Evolutionary conservation across 2,888 invertebrate species (phyloP), one percentile per base, ranked within the genome.

Genomic region (Zygaena filipendulae): DNA sequence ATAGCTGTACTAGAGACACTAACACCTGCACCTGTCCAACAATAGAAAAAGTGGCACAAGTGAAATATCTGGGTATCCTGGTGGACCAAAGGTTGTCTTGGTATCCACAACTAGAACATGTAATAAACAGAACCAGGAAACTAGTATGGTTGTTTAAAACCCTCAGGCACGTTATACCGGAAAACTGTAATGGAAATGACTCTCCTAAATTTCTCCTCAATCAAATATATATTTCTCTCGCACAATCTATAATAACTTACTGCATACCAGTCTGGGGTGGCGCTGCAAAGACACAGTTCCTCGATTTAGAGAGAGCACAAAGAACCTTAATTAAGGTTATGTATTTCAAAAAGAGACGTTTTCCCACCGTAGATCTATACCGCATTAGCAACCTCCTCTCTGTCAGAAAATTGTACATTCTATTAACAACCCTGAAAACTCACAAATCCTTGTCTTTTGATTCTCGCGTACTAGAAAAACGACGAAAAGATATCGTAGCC

Each of bases 211-310:
- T 29, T 10, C 13, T 29, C 2, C 23, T 33, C 11, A 21, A 23
- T 7, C 11, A 23, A 29, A 31, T 33, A 14, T 36, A 33, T 19
- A 19, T 27, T 6, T 21, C 21, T 22, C 19, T 31, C 9, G 30
- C 23, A 11, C 27, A 32, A 31, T 33, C 30, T 13, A 23, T 30
- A 13, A 11, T 32, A 13, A 21, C 25, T 3, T 32, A 32, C 21
- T 38, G 33, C 18, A 30, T 40, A 12, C 11, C 31, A 1, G 20
- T 26, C 11, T 36, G 32, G 34, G 36, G 40, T 29, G 40, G 41
- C 12, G 33, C 44, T 8, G 19, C 13, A 7, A 34, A 33, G 21
- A 29, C 30, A 4, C 24, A 20, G 10, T 27, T 33, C 9, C 10
- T 37, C 6, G 21, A 27, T 7, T n/a, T 33, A 6, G 35, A 35